These are phyloP conservation scores for Lagocephalus sceleratus DNA, from an alignment of 2,797 vertebrate genomes.

Conservation along the genomic window DNA sequence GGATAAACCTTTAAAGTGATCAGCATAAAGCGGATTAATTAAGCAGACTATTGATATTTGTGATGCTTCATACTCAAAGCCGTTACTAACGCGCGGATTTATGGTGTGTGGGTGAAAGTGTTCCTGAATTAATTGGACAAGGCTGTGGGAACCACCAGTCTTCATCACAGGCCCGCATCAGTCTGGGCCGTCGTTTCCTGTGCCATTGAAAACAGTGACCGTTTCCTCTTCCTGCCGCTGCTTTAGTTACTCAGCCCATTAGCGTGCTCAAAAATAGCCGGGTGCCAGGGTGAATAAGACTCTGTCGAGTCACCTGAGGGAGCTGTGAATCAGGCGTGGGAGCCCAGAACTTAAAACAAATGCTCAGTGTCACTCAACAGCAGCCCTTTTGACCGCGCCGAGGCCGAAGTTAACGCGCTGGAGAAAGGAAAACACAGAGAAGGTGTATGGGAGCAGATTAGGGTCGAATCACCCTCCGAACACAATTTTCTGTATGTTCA, in stretches of 20 bases:
- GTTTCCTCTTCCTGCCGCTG: slow-evolving; percentile 51
- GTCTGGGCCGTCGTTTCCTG: slow-evolving; percentile 30
- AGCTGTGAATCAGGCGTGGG: slow-evolving; percentile 33
- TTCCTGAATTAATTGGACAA: not conserved
- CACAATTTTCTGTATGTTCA: slow-evolving; percentile 1
- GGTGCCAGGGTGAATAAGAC: slow-evolving; percentile 52
- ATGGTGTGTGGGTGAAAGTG: not conserved
- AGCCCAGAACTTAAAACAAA: slow-evolving; percentile 51
- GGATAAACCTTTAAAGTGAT: too few relatives aligned
- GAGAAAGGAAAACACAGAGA: slow-evolving; percentile 23
- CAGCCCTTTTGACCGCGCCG: slow-evolving; percentile 48
- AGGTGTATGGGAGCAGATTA: slow-evolving; percentile 23
- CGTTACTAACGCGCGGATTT: too few relatives aligned
- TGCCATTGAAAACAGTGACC: slow-evolving; percentile 40
- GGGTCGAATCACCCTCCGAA: slow-evolving; percentile 6
- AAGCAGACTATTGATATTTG: too few relatives aligned
- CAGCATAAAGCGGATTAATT: too few relatives aligned
- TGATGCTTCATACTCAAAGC: too few relatives aligned
- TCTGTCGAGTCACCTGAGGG: slow-evolving; percentile 51
- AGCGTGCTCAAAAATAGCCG: slow-evolving; percentile 50
- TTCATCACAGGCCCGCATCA: slow-evolving; percentile 32
- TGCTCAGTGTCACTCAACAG: slow-evolving; percentile 50
- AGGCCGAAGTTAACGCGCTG: slow-evolving; percentile 7
- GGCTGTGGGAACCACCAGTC: slow-evolving; percentile 5
- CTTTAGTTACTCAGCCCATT: slow-evolving; percentile 36